Base-by-base conservation (phyloP, 2,888 invertebrate species). In the Aphrophora alni region DNA sequence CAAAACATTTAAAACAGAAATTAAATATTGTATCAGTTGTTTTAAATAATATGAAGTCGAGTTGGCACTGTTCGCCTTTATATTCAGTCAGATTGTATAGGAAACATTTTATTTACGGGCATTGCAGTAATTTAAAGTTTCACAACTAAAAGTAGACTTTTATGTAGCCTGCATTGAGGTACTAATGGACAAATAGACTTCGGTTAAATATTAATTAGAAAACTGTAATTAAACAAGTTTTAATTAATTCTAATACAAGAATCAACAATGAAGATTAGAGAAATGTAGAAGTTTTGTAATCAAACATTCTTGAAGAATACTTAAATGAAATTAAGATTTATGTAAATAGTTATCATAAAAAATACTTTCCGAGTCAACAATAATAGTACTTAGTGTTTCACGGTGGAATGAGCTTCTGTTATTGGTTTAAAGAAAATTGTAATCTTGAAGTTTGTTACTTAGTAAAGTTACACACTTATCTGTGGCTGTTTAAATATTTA, bases 301-400 rank as follows among this genome's bases (percentile, higher is more conserved):
- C n/a, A 3, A 59, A 59, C 59, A 59, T 59, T 59, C 59, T 59
- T 59, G 21, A 59, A 59, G 59, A 59, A 59, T 21, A 59, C 59
- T 59, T 59, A 21, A 59, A 59, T 59, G n/a, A 59, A 59, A 59
- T 59, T 59, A 59, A 59, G 59, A 59, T 59, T 59, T 59, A 59
- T 59, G 59, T 59, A 59, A 59, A 59, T 59, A 59, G 59, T 59
- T 59, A 21, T 59, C 12, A 21, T n/a, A 59, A 21, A n/a, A 21
- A 59, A 21, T 21, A 59, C 59, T 59, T 59, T 59, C 21, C 44
- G 14, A 44, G 14, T 44, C 44, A 44, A 44, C 21, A 21, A 12
- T n/a, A 59, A 21, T 21, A 3, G 59, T n/a, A 59, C 21, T 59
- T 59, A 59, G 44, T 44, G 44, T 44, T 44, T 44, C 17, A 44